Evolutionary conservation across 2,113 vertebrate genomes (phyloP).

Genomic region (Myiagra hebetior): DNA sequence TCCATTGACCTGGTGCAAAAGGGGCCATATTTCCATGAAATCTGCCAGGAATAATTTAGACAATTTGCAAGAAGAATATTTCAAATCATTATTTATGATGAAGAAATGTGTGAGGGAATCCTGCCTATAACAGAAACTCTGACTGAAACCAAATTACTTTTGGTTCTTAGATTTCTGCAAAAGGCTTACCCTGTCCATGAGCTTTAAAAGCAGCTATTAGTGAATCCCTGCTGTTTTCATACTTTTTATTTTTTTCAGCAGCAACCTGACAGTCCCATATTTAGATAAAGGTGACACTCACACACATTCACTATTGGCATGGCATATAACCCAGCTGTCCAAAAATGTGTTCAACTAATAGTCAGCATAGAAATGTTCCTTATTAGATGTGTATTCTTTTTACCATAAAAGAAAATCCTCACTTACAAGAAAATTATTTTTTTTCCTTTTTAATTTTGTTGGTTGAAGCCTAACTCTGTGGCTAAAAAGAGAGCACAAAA

Average conservation of each 20-base stretch:
- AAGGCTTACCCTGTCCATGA: background rate
- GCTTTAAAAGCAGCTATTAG: background rate
- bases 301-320: background rate
- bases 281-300: background rate
- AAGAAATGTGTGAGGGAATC: background rate
- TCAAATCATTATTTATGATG: background rate
- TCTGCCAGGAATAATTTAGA: background rate
- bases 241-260: background rate
- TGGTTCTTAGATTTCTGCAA: constrained; percentile 13
- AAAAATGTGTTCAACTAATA: background rate
- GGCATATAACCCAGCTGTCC: background rate
- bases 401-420: background rate
- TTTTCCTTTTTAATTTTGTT: background rate
- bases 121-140: background rate
- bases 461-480: background rate
- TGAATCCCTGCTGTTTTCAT: background rate
- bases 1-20: background rate
- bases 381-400: fast-evolving
- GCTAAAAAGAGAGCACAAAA: background rate
- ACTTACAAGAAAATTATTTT: background rate
- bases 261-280: background rate
- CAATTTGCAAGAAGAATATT: background rate
- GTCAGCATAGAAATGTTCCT: background rate
- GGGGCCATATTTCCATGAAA: background rate
- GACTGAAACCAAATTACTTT: background rate